Conservation (phyloP, 2,888 invertebrate species). For the Athalia rosae region DNA sequence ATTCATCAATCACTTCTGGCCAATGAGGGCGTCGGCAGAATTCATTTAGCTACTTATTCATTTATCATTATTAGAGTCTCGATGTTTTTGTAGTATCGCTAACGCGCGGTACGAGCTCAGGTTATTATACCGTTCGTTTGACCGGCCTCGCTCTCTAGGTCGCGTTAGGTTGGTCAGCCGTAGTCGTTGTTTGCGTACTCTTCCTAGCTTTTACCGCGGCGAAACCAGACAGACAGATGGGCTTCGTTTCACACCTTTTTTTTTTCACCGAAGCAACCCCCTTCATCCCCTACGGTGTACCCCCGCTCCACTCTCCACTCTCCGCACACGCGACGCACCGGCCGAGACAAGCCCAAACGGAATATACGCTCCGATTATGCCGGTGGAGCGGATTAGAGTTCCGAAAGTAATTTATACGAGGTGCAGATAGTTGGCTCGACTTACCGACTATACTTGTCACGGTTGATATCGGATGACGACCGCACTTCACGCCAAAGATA, state of each 20-base stretch:
- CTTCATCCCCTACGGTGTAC: neutral
- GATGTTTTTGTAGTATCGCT: conserved; percentile 54
- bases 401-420: conserved; percentile 33
- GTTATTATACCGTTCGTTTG: neutral
- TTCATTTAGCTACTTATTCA: conserved; percentile 71
- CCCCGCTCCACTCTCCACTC: neutral
- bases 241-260: conserved; percentile 55
- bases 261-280: conserved; percentile 28
- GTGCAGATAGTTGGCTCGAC: conserved; percentile 19
- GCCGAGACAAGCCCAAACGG: neutral
- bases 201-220: conserved; percentile 50
- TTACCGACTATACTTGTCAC: neutral
- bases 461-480: conserved; percentile 26
- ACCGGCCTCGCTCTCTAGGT: neutral
- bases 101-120: conserved; percentile 48
- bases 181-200: conserved; percentile 30
- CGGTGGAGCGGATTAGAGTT: conserved; percentile 32
- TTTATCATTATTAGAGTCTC: conserved; percentile 70
- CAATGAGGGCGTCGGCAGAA: conserved; percentile 68
- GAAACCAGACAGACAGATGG: conserved; percentile 54
- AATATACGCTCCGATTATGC: conserved; percentile 37
- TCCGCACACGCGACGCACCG: conserved; percentile 34
- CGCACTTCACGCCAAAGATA: neutral
- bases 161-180: conserved; percentile 18
- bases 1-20: conserved; percentile 67